Evolutionary conservation across 2,888 invertebrate species (phyloP).

Genomic region (Catonia carolina): DNA sequence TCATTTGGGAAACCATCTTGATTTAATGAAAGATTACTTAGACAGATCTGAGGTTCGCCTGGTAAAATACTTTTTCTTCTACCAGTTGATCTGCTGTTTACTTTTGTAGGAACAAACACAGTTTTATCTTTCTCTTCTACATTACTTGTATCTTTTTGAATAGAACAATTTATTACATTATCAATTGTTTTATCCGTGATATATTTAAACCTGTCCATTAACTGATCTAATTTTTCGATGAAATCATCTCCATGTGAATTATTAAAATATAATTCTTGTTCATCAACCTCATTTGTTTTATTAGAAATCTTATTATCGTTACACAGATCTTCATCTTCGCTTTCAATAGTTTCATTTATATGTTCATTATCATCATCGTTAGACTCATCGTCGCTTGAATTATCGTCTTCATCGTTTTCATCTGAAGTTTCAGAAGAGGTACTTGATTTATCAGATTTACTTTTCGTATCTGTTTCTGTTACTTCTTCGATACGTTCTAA

Average conservation of each 20-base stretch:
- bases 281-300: neutral
- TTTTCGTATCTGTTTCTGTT: slow-evolving; percentile 35
- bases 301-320: neutral
- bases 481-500: slow-evolving; percentile 46
- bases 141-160: neutral
- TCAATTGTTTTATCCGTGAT: slow-evolving; percentile 58
- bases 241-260: slow-evolving; percentile 50
- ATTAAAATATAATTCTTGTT: neutral
- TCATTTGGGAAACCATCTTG: no score
- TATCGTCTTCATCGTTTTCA: no score
- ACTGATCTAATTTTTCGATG: slow-evolving; percentile 62
- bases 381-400: no score
- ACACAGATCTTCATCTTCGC: neutral
- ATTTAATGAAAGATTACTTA: neutral
- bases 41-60: neutral
- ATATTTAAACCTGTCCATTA: slow-evolving; percentile 62
- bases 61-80: slow-evolving; percentile 11
- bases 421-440: no score
- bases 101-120: neutral
- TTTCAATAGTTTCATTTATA: neutral
- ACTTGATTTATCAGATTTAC: slow-evolving; percentile 22
- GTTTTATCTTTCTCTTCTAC: neutral
- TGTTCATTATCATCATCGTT: no score
- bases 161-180: slow-evolving; percentile 22
- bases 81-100: neutral